These are phyloP conservation scores for Petrosia ficiformis DNA, from an alignment of 37 sponge, comb jelly and placozoan species.

Conservation along the genomic window DNA sequence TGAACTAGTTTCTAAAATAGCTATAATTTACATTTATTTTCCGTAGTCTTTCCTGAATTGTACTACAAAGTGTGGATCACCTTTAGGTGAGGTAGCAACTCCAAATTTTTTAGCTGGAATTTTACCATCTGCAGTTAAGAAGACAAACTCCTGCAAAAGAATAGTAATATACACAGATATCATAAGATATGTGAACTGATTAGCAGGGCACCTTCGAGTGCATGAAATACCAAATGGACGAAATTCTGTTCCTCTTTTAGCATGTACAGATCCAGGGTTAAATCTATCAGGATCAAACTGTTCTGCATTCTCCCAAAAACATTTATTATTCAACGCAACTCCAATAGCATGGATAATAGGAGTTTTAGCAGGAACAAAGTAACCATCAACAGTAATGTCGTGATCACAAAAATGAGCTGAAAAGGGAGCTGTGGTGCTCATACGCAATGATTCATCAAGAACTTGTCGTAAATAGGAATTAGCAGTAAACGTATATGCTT, in stretches of 20 bases:
- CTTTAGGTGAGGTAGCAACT: conserved; percentile 24
- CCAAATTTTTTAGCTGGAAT: conserved; percentile 14
- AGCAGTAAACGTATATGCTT: conserved; percentile 18
- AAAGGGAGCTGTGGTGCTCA: conserved; percentile 10
- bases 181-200: conserved; percentile 37
- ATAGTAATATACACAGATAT: conserved; percentile 21
- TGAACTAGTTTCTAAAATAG: too few species aligned
- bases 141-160: conserved; percentile 17
- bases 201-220: conserved; percentile 41
- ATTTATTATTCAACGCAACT: conserved; percentile 19
- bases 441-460: conserved; percentile 31
- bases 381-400: conserved; percentile 22
- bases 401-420: conserved; percentile 20
- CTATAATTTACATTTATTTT: too few species aligned
- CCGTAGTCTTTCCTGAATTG: conserved; percentile 6
- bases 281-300: conserved; percentile 41
- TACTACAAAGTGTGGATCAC: not conserved
- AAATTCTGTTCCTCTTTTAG: conserved; percentile 30
- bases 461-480: conserved; percentile 26
- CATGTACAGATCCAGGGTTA: conserved; percentile 18
- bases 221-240: conserved; percentile 50
- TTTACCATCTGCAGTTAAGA: not conserved
- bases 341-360: conserved; percentile 45
- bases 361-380: conserved; percentile 37
- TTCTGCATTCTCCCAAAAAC: conserved; percentile 27